Base-by-base conservation (phyloP, 2,113 vertebrate species). In the Casuarius casuarius region DNA sequence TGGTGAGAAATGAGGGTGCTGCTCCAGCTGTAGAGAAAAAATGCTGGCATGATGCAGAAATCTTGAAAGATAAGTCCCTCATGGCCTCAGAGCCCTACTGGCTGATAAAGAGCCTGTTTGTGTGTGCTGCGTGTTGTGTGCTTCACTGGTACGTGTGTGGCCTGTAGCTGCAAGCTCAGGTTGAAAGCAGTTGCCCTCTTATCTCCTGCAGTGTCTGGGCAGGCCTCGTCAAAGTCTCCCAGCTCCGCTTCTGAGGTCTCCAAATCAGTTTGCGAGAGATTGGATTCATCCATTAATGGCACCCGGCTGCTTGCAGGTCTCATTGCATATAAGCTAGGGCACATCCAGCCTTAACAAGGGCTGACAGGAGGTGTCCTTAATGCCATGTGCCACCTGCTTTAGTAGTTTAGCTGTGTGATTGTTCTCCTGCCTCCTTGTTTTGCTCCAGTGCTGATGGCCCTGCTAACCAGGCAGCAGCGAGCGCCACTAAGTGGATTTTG, bases 61-160 rank as follows among this genome's bases (percentile, higher is more conserved):
- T 22, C 20, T 54, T 56, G 13, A 79, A 68, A 75, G 23, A 3
- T 0, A 49, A 12, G n/a, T 52, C 9, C 44, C 8, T 22, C 11
- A 7, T 46, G 49, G 1, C 29, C 15, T 3, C 1, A 29, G 46
- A 86, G 18, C 5, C 29, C 21, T 54, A 16, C 6, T 35, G 17
- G 31, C 38, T 87, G 74, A 19, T 46, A 59, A 78, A 40, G 1
- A 54, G 7, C 5, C 38, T n/a, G 42, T 21, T 38, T 56, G 56
- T 4, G 7, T 8, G 12, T 0, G 2, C 18, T 38, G 52, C 17
- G 26, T 54, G 35, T 8, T 44, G 62, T 42, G 63, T 14, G 11
- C n/a, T 74, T 33, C 0, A 1, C 11, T 59, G 35, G 11, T 83
- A 22, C 0, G 0, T 29, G 5, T 21, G 29, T 1, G 4, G 52